Conservation (phyloP, 1,140 invertebrate species). For the Leptonema lineaticorne region DNA sequence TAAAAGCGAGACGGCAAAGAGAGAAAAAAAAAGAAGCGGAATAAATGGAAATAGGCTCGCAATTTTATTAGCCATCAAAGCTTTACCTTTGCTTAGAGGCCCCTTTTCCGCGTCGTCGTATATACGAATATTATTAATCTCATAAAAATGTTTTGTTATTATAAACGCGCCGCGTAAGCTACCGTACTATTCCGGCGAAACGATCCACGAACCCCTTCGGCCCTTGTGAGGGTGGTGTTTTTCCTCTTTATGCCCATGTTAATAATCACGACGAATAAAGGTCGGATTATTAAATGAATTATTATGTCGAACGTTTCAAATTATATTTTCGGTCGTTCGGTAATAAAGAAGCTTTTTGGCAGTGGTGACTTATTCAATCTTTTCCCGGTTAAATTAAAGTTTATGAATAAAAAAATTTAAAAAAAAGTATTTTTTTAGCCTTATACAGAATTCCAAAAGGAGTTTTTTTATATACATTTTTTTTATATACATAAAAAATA, state of each 20-base stretch:
- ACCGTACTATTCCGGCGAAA: no score
- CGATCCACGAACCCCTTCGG: neutral
- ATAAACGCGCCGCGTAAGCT: neutral
- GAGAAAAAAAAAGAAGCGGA: neutral
- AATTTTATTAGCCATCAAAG: conserved; percentile 30
- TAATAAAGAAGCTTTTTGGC: no score
- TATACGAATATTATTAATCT: conserved; percentile 27
- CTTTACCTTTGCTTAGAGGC: neutral
- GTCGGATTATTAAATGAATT: conserved; percentile 9
- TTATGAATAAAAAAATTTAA: no score
- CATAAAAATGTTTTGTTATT: conserved; percentile 34
- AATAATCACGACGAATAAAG: conserved; percentile 3
- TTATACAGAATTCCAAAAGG: no score
- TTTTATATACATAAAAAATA: no score
- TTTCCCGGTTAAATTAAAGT: no score
- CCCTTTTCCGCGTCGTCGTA: conserved; percentile 11
- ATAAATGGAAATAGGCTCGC: conserved; percentile 26
- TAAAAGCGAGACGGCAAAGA: neutral
- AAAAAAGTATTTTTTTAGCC: no score
- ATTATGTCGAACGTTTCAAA: neutral
- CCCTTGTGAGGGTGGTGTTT: no score
- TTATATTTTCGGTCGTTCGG: neutral
- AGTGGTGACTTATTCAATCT: no score
- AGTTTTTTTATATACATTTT: no score
- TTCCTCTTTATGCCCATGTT: neutral